Conservation (phyloP, 2,113 vertebrate species). For the Sitta europaea region DNA sequence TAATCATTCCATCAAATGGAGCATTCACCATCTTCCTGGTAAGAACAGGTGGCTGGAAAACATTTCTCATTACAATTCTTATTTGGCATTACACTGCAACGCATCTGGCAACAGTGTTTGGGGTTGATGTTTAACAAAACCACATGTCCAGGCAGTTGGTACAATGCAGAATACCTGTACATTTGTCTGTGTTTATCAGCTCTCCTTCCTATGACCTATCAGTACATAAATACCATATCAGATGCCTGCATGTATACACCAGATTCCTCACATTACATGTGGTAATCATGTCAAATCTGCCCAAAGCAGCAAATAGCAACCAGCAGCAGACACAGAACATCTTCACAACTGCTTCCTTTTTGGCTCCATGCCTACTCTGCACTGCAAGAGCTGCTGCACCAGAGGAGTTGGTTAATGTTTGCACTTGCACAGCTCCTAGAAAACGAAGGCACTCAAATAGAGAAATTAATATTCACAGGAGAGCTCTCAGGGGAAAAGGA, state of each 20-base stretch:
- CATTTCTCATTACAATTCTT: neutral
- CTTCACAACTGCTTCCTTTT: neutral
- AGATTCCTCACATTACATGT: neutral
- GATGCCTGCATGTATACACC: neutral
- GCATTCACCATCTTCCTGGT: neutral
- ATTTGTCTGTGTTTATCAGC: neutral
- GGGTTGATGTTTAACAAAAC: neutral
- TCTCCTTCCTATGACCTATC: neutral
- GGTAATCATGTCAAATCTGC: neutral
- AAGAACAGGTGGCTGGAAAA: neutral
- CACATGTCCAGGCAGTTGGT: neutral
- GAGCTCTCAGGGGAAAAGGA: neutral
- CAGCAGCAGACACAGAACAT: neutral
- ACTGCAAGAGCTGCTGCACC: neutral
- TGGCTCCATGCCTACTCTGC: neutral
- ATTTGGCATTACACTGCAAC: neutral
- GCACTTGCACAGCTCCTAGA: conserved; percentile 23
- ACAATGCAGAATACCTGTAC: neutral
- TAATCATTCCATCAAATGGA: neutral
- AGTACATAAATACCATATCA: conserved; percentile 1
- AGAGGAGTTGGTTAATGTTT: neutral
- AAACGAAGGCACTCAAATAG: neutral
- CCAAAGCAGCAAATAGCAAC: neutral
- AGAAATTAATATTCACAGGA: conserved; percentile 11
- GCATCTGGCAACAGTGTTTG: neutral